These are phyloP conservation scores for Indri indri DNA, from an alignment of 2,113 vertebrate genomes.

Conservation along the genomic window DNA sequence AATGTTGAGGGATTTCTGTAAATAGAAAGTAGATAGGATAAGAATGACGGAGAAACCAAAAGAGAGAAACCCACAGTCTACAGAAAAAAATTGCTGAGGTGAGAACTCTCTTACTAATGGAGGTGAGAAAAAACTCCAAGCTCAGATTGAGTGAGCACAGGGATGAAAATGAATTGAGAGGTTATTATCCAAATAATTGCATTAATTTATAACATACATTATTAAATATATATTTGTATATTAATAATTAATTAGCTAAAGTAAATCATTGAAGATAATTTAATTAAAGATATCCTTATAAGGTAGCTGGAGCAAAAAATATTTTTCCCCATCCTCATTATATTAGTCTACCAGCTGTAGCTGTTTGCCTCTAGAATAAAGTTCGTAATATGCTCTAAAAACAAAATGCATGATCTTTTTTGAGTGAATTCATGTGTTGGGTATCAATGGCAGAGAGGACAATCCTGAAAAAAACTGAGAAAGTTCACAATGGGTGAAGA, in stretches of 20 bases:
- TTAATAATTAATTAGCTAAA: not conserved
- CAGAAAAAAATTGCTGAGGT: not conserved
- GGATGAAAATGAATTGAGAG: not conserved
- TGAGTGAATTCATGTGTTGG: not conserved
- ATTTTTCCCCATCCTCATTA: not conserved
- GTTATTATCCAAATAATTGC: not conserved
- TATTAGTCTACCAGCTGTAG: not conserved
- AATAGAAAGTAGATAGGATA: constrained; percentile 37
- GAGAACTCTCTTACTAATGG: not conserved
- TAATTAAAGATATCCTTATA: not conserved
- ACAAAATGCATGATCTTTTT: not conserved
- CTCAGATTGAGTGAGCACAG: not conserved
- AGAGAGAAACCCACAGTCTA: not conserved
- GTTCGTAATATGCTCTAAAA: not conserved
- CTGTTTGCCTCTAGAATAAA: not conserved
- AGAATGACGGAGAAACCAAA: constrained; percentile 39
- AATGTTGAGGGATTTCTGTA: constrained; percentile 35
- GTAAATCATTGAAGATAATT: not conserved
- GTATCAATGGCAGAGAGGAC: not conserved
- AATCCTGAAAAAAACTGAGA: not conserved
- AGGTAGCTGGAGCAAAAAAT: not conserved
- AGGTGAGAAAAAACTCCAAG: not conserved
- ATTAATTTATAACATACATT: not conserved
- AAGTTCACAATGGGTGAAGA: not conserved
- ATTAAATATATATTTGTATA: not conserved